Conservation (phyloP, 2,113 vertebrate genomes). For the Hemibagrus wyckioides region DNA sequence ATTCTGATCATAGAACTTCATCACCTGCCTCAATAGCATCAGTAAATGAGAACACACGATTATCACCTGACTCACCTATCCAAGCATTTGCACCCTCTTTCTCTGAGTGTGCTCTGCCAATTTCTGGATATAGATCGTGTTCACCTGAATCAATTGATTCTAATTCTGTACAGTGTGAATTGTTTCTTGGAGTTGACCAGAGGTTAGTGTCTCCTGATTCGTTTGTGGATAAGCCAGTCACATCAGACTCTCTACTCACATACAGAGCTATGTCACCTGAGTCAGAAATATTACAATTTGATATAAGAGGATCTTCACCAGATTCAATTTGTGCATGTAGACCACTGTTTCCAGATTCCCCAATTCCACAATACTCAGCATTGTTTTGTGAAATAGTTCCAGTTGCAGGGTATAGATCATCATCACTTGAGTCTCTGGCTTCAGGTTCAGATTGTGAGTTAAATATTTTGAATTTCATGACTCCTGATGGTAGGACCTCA, state of each 20-base stretch:
- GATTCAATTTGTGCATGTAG: slow-evolving; percentile 33
- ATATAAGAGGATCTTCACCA: slow-evolving; percentile 39
- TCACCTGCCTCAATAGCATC: slow-evolving; percentile 62
- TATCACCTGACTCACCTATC: slow-evolving; percentile 62
- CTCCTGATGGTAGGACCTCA: slow-evolving; percentile 36
- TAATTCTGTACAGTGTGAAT: slow-evolving; percentile 42
- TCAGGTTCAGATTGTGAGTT: slow-evolving; percentile 52
- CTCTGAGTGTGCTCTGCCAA: not conserved
- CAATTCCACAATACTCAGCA: slow-evolving; percentile 50
- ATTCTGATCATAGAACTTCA: slow-evolving; percentile 44
- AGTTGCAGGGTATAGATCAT: slow-evolving; percentile 20
- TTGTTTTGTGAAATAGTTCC: slow-evolving; percentile 16
- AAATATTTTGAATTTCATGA: slow-evolving; percentile 29
- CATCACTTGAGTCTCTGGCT: slow-evolving; percentile 48
- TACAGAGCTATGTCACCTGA: slow-evolving; percentile 47
- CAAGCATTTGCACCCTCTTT: slow-evolving; percentile 35
- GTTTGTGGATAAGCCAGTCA: slow-evolving; percentile 34
- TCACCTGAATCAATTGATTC: slow-evolving; percentile 42
- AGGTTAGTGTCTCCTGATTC: slow-evolving; percentile 52
- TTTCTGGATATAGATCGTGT: slow-evolving; percentile 28
- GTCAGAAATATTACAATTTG: not conserved
- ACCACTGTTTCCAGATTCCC: slow-evolving; percentile 26
- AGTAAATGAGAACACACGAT: slow-evolving; percentile 38
- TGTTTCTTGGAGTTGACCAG: slow-evolving; percentile 10
- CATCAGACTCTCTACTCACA: slow-evolving; percentile 50